Evolutionary conservation across 2,113 vertebrate genomes (phyloP), one percentile per base, ranked within the genome.

Genomic region (Python bivittatus): DNA sequence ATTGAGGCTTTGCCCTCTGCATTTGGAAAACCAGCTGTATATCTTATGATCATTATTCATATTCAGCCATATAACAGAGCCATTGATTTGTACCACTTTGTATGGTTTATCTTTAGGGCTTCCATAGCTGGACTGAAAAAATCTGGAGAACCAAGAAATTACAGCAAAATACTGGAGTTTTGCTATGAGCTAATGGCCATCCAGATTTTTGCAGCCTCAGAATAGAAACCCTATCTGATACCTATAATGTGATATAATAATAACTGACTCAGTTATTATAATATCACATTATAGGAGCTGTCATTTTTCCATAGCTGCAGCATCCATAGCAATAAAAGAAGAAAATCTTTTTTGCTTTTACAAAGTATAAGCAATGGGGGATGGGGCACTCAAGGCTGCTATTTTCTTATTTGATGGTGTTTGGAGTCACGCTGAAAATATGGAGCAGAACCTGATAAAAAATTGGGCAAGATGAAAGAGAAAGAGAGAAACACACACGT

Each of bases 21-120:
- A 42, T 93, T 93, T 88, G 17, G 54, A 64, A 88, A 60, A 0
- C 23, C 17, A 84, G 3, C 2, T 13, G 52, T 88, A 84, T 17
- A 25, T 7, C 42, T 25, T 91, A 57, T 9, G 12, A 64, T 88
- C 60, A 27, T 72, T 87, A 86, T 52, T 88, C 44, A 84, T 87
- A 90, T 52, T 88, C 64, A 89, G 42, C 58, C 87, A 92, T 84
- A 60, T 92, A 88, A 88, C 60, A 88, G 7, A n/a, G n/a, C 42
- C 68, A 91, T 88, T 91, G 56, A 91, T 91, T 56, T 88, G 85
- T 68, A 29, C 58, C 42, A 17, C 48, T 48, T 48, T 48, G 48
- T 48, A 48, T 48, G 48, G 48, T 48, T 48, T 48, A 79, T 79
- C 33, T 79, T 38, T 42, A 42, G 72, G 33, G 9, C 72, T 42